Evolutionary conservation across 2,113 vertebrate genomes (phyloP), one percentile per base, ranked within the genome.

Genomic region (Heloderma charlesbogerti): DNA sequence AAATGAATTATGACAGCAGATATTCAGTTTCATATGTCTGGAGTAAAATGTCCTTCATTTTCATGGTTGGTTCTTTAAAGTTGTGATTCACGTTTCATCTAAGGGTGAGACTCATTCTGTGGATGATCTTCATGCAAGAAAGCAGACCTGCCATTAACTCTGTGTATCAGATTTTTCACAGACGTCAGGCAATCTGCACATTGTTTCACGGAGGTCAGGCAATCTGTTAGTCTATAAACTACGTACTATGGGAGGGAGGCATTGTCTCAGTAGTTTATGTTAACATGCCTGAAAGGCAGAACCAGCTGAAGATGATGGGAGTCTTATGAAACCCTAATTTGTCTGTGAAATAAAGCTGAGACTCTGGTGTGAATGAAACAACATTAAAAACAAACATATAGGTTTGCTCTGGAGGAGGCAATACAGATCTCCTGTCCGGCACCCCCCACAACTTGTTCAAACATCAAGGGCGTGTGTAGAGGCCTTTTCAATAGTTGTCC

Each of bases 21-120:
- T 78, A 71, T 88, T 88, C 77, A 81, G 27, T 90, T 90, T 86
- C 75, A 90, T 90, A 86, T 40, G 84, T 80, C 75, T 90, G 75
- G 89, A 71, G 37, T 67, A 43, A 77, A 71, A 40, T 34, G 75
- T 25, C 84, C 37, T 48, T 86, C 66, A 60, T 40, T 79, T 90
- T 69, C 74, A 80, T 80, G 60, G n/a, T 57, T 86, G 45, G n/a
- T 10, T 89, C 54, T 84, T 89, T 63, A 60, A 75, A 77, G 29
- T 31, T 60, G 29, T 66, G 80, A 63, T 63, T 84, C 51, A 60
- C 67, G 83, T 89, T 82, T 48, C 78, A 84, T 8, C 51, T 84
- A 84, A 18, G 82, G 66, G 40, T 66, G 40, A 80, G 29, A 88
- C 48, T 71, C 51, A 7, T 84, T 45, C 40, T 48, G 7, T 67